Percentiles rank a stretch among this genome's conserved stretches.
Evolutionary conservation across 2,113 vertebrate species (phyloP).

Genomic region (Climacteris rufus): DNA sequence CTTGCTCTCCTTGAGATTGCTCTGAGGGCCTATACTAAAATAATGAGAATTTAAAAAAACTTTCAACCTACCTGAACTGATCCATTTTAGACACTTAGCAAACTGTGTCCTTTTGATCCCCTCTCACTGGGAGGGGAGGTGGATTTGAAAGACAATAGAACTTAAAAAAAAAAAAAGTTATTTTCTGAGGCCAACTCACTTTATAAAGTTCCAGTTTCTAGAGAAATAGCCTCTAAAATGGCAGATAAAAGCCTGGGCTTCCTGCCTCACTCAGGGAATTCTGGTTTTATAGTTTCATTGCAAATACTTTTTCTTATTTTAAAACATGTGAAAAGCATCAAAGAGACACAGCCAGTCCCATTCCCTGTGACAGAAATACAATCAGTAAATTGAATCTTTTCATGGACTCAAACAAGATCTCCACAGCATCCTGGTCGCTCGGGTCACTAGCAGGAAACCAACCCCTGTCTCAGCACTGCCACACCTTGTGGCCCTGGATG

Average conservation of each 20-base stretch:
- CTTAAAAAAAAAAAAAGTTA: neutral
- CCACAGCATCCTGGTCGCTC: neutral
- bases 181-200: neutral
- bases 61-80: neutral
- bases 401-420: neutral
- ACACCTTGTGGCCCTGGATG: accelerated
- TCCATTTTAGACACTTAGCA: neutral
- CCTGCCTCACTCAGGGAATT: neutral
- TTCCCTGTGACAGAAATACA: neutral
- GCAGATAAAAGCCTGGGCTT: neutral
- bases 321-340: neutral
- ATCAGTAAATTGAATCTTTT: neutral
- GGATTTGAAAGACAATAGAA: slow-evolving; percentile 22
- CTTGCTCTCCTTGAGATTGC: neutral
- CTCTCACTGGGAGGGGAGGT: neutral
- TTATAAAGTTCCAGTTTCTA: neutral
- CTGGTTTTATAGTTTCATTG: neutral
- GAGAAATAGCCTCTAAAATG: neutral
- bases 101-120: neutral
- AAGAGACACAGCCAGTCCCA: neutral
- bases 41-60: neutral
- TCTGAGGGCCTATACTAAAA: neutral
- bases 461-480: neutral
- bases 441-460: neutral
- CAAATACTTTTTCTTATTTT: neutral